Base-by-base conservation (phyloP, 1,140 invertebrate genomes). In the Papilio glaucus region DNA sequence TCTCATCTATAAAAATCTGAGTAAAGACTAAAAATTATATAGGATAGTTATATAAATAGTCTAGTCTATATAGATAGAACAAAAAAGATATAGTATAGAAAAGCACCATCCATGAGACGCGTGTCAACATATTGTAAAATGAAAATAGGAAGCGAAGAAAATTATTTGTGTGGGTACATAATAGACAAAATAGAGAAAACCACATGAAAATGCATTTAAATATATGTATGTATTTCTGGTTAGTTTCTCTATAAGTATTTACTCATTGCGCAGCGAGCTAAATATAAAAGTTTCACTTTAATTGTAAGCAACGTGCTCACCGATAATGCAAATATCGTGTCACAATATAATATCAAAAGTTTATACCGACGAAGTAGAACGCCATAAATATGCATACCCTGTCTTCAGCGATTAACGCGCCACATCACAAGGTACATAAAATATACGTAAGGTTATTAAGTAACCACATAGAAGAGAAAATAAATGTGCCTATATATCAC, bases 311-410 rank as follows among this genome's bases (percentile, higher is more conserved):
- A 49, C 45, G 45, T 57, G 49, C 21, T 57, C 49, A 57, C 21
- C 10, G 49, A 18, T 49, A 37, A 53, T 73, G 37, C 62, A 67
- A 33, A 38, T 73, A 67, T 41, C 63, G 67, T 26, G 38, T 73
- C 60, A 57, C 72, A 24, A 41, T 74, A 62, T 57, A 71, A 60
- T 74, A 70, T 63, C 37, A 74, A 67, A 62, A 69, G 60, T 73
- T 69, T 70, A 57, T 74, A 70, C 61, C 62, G 65, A 29, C 57
- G 37, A 70, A 71, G 70, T 70, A 74, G 73, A 61, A 74, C 45
- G 61, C 39, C 60, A 61, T 74, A 71, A 71, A 57, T 74, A 71
- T 71, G 42, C 73, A 74, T 71, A 60, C 33, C 37, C 41, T 63
- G 67, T 65, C 57, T 70, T 70, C 62, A 49, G 70, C 67, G 41